Evolutionary conservation across 2,797 vertebrate genomes (phyloP), one percentile per base, ranked within the genome.

Genomic region (Betta splendens): DNA sequence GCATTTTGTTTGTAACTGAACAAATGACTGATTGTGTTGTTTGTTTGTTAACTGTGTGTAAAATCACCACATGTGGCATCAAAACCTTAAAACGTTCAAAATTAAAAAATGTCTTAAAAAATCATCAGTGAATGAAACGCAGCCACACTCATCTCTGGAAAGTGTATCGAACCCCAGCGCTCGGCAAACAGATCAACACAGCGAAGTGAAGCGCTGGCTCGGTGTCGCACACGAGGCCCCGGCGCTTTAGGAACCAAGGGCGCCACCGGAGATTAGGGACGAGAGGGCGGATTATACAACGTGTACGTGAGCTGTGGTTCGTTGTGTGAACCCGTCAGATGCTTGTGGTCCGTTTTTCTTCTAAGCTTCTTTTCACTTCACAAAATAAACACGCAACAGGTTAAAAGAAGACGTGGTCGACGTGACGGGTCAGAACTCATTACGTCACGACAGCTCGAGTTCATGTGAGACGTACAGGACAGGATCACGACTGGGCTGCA

Each of bases 401-500:
- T 38, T 69, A 39, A 52, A 33, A 64, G 56, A 55, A 64, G 28
- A 37, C 69, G 43, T 59, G 71, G 56, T 75, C 66, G 67, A 52
- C 55, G 69, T 39, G 35, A 46, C 77, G 70, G 28, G 80, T 74
- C 64, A 68, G 57, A 73, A 76, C 66, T 40, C 47, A 72, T 69
- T 33, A 15, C 72, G 86, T 89, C 70, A 83, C 68, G 82, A 79
- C 83, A 81, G 83, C 89, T 89, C 88, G 83, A 76, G 89, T 87
- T 91, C 87, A 75, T 83, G 76, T 85, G 92, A 92, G 92, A 91
- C 92, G 78, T 85, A 85, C 81, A 85, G 91, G 90, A 78, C 72
- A 86, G 80, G 87, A 85, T 72, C 81, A 84, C 74, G 85, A 81
- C 75, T 54, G 75, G 85, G 89, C 86, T 87, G 85, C 72, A 75